A percentile compares a stretch with the other conserved stretches of the same genome.
Evolutionary conservation across 2,888 invertebrate species (phyloP).

Genomic region (Sinhomidia bicolor): DNA sequence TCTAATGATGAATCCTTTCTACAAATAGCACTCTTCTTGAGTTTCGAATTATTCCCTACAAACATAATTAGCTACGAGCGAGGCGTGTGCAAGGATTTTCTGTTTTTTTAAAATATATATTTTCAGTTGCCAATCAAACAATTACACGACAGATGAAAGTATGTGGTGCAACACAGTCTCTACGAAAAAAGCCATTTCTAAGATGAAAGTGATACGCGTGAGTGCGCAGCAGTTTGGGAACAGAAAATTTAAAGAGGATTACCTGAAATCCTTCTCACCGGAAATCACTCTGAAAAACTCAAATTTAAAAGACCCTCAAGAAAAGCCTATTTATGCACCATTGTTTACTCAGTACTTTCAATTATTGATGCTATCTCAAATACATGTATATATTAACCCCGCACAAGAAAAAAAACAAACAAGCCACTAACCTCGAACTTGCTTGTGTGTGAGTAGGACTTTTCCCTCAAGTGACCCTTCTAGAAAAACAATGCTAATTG

Average conservation of each 20-base stretch:
- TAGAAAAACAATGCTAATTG: background rate
- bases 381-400: too few species aligned
- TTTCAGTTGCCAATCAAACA: background rate
- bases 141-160: background rate
- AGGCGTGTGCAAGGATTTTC: background rate
- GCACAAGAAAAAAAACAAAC: too few species aligned
- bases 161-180: background rate
- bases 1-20: too few species aligned
- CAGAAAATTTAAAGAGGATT: background rate
- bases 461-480: too few species aligned
- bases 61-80: too few species aligned
- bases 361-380: too few species aligned
- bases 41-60: too few species aligned
- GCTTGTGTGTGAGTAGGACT: background rate
- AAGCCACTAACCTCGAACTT: background rate
- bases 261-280: background rate
- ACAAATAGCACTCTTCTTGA: too few species aligned
- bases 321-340: too few species aligned
- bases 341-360: too few species aligned
- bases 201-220: background rate
- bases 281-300: background rate
- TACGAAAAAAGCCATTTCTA: background rate
- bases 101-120: too few species aligned
- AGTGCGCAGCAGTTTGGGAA: background rate
- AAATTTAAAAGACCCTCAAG: background rate